A percentile compares a stretch with the other conserved stretches of the same genome.
Evolutionary conservation across 2,797 vertebrate genomes (phyloP).

Genomic region (Pseudochirops corinnae): DNA sequence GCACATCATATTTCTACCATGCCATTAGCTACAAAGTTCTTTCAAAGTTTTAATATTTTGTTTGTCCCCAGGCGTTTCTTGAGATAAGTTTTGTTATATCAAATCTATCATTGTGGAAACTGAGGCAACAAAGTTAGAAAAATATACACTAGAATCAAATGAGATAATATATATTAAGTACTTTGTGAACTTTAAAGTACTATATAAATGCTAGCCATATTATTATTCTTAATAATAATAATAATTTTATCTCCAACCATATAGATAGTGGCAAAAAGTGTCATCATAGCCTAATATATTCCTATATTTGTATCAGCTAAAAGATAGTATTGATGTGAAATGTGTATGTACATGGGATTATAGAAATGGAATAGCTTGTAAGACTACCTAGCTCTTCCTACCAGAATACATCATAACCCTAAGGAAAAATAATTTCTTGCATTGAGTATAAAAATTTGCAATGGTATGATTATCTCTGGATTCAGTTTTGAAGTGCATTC

Average conservation of each 20-base stretch:
- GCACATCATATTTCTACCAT: not conserved
- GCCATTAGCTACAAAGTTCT: not conserved
- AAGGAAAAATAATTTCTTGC: slow-evolving; percentile 15
- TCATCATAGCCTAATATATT: not conserved
- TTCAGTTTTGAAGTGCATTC: not conserved
- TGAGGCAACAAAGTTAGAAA: not conserved
- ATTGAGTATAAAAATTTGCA: not conserved
- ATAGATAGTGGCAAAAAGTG: not conserved
- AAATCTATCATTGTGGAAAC: not conserved
- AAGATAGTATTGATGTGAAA: not conserved
- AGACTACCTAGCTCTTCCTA: not conserved
- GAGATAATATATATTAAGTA: not conserved
- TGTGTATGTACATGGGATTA: not conserved
- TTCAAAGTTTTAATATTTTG: not conserved
- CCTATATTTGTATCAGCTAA: not conserved
- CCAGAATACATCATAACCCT: not conserved
- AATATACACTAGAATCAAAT: not conserved
- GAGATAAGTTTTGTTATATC: not conserved
- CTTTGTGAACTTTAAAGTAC: not conserved
- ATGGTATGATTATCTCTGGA: not conserved
- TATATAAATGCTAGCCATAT: no score
- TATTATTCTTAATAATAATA: not conserved
- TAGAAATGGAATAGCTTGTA: not conserved
- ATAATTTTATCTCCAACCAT: no score
- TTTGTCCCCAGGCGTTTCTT: not conserved